Evolutionary conservation across 2,888 invertebrate species (phyloP).

Genomic region (Onthophagus sagittarius): DNA sequence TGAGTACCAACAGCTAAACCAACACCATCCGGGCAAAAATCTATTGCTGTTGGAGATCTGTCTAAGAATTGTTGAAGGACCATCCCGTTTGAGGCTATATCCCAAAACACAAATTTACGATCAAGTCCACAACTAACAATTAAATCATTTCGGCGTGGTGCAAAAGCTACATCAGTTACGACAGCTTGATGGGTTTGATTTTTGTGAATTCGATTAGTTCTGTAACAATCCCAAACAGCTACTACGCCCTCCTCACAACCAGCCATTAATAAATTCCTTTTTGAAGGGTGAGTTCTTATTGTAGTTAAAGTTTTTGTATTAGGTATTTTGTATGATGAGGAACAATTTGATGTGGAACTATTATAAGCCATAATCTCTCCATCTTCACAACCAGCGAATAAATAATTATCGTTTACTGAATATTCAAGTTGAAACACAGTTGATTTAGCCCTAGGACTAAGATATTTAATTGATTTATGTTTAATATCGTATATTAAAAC

Average conservation of each 20-base stretch:
- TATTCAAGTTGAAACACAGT: conserved; percentile 39
- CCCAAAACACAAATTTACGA: conserved; percentile 56
- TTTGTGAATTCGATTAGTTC: conserved; percentile 36
- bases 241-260: conserved; percentile 45
- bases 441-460: conserved; percentile 34
- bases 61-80: conserved; percentile 37
- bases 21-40: conserved; percentile 45
- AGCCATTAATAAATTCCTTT: conserved; percentile 39
- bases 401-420: conserved; percentile 42
- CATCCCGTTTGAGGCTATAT: conserved; percentile 49
- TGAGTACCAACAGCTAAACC: conserved; percentile 56
- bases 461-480: conserved; percentile 37
- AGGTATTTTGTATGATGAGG: conserved; percentile 39
- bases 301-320: conserved; percentile 40
- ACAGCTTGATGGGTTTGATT: conserved; percentile 53
- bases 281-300: conserved; percentile 39
- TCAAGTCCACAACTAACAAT: conserved; percentile 57
- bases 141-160: conserved; percentile 55
- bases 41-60: conserved; percentile 40
- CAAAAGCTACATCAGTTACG: conserved; percentile 56
- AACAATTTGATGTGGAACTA: conserved; percentile 36
- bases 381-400: conserved; percentile 41
- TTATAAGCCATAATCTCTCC: conserved; percentile 43
- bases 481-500: conserved; percentile 45
- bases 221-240: conserved; percentile 45